Evolutionary conservation across 2,113 vertebrate genomes (phyloP).

Genomic region (Hippocampus mohnikei): DNA sequence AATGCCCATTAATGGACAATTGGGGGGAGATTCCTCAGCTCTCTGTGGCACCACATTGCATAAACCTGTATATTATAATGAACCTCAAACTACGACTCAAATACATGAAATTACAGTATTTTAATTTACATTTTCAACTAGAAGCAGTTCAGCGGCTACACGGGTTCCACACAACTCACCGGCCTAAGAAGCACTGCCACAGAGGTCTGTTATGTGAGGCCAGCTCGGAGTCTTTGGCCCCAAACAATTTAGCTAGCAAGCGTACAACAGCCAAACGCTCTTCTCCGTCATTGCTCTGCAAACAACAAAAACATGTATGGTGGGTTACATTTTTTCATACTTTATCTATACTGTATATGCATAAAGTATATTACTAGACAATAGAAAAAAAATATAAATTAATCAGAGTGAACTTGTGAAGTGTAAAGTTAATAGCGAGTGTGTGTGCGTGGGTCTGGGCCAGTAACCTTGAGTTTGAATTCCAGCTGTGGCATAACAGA

Average conservation of each 20-base stretch:
- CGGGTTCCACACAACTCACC: conserved; percentile 72
- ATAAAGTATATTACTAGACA: neutral
- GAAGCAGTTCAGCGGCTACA: neutral
- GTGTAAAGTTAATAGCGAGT: neutral
- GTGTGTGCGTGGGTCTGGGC: neutral
- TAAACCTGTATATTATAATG: too few species aligned
- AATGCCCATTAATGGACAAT: too few species aligned
- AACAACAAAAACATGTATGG: conserved; percentile 4
- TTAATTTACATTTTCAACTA: neutral
- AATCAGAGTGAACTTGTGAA: neutral
- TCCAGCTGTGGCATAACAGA: conserved; percentile 99
- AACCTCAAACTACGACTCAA: neutral
- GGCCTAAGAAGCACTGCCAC: conserved; percentile 97
- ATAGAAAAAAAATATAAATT: neutral
- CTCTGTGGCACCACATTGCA: too few species aligned
- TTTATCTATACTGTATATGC: neutral
- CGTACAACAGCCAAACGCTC: conserved; percentile 95
- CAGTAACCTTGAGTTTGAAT: conserved; percentile 93
- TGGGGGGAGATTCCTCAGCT: too few species aligned
- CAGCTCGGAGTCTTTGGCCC: conserved; percentile 96
- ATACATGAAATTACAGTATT: neutral
- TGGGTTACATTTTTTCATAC: neutral
- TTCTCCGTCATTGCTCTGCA: conserved; percentile 95
- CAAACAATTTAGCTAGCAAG: conserved; percentile 93
- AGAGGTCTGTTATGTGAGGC: conserved; percentile 95